phyloP scores from a whole-genome alignment of 2,113 vertebrate genomes.

The Leucopternis melanops region DNA sequence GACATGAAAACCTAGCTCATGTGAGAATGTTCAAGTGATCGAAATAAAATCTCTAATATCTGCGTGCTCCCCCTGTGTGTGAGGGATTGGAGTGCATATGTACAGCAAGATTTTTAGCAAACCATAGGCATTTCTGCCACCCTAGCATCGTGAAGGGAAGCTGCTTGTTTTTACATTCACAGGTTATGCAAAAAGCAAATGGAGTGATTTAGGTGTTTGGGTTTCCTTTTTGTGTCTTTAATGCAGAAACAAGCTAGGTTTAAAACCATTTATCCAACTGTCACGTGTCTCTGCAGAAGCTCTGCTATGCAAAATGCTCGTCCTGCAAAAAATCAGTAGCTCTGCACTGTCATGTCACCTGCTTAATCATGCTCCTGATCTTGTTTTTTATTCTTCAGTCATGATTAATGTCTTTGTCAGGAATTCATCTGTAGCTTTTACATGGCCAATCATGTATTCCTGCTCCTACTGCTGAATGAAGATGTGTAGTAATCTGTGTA shows the following conservation, averaged over 20 bases:
- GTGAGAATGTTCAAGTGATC: neutral
- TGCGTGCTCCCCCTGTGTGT: neutral
- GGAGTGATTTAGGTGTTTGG: neutral
- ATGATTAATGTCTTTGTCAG: neutral
- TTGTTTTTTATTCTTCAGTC: neutral
- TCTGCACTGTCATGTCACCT: neutral
- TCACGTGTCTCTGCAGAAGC: neutral
- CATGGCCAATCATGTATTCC: too few relatives aligned
- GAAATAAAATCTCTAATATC: neutral
- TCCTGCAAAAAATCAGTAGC: neutral
- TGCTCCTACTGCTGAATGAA: too few relatives aligned
- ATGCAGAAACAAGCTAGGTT: neutral
- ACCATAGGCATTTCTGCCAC: neutral
- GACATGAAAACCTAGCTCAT: neutral
- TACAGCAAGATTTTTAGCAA: neutral
- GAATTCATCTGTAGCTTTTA: neutral
- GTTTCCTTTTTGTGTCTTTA: neutral
- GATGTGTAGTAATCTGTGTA: too few relatives aligned
- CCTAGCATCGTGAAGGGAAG: neutral
- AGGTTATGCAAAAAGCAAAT: neutral
- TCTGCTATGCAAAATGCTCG: neutral
- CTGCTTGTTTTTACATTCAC: neutral
- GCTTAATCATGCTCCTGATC: neutral
- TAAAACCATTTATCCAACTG: neutral
- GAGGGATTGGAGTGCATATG: neutral